Evolutionary conservation across 2,888 invertebrate species (phyloP), one percentile per base, ranked within the genome.

Genomic region (Drosophila mimetica): DNA sequence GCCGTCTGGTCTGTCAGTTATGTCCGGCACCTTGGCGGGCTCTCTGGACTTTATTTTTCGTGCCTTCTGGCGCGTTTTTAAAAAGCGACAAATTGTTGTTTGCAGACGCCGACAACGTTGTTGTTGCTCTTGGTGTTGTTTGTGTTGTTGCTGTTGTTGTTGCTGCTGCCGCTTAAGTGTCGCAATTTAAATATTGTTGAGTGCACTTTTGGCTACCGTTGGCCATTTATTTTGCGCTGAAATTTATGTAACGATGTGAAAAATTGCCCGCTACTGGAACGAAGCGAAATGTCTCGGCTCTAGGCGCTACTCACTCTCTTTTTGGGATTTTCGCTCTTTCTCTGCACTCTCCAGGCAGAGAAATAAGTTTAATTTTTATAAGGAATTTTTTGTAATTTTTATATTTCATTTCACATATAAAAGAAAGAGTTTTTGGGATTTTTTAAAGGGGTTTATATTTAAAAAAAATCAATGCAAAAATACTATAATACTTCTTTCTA

Each of bases 221-320:
- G 81, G 73, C 74, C 86, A 86, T 85, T 85, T 86, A 88, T 85
- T 81, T 77, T 82, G 53, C 66, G 71, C 67, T 82, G 77, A 78
- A 88, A 86, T 86, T 86, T 88, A 86, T 88, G 88, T 86, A 81
- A 86, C 80, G 88, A 86, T 80, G 86, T 88, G 85, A 86, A 85
- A 85, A 86, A 76, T 86, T 86, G 76, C 79, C 71, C 71, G 67
- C 83, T 86, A 80, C 75, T 84, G 79, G 18, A 57, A 52, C 52
- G 53, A 65, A 66, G 52, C 14, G 46, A 42, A 52, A 48, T 50
- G 44, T 60, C 61, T 52, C 41, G 32, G 70, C 80, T 80, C 63
- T 71, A 71, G 74, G 74, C 72, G 51, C 20, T 41, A 16, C 18
- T 54, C 14, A 34, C 18, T 37, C 25, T 37, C 55, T 64, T 42